Conservation (phyloP, 2,797 vertebrate genomes). For the Hyperoplus lanceolatus region DNA sequence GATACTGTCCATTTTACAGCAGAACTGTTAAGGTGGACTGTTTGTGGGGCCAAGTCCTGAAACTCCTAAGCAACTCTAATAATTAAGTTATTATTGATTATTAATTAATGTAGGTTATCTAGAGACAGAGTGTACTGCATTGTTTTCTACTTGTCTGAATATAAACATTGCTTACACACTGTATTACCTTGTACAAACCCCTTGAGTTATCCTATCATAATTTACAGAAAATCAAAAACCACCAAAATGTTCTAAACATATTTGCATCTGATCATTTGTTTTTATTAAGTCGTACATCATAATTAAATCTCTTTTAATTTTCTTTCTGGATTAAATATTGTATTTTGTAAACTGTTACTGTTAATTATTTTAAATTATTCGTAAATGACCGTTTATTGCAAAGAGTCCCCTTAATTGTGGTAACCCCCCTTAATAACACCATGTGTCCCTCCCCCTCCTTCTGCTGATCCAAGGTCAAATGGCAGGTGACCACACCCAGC, state of each 20-base stretch:
- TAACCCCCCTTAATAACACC: constrained; percentile 28
- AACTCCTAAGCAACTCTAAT: no score
- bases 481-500: constrained; percentile 96
- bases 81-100: no score
- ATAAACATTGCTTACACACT: not conserved
- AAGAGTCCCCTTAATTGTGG: constrained; percentile 1
- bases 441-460: constrained; percentile 14
- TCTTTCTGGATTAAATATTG: not conserved
- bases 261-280: not conserved
- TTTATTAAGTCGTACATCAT: not conserved
- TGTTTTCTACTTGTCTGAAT: constrained; percentile 1
- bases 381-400: constrained; percentile 10
- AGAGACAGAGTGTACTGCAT: not conserved
- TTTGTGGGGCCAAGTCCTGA: not conserved
- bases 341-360: not conserved
- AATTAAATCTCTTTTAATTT: not conserved
- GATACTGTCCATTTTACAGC: not conserved
- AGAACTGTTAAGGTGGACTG: not conserved
- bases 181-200: no score
- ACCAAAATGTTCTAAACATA: not conserved
- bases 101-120: no score
- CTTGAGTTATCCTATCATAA: not conserved
- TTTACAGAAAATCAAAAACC: constrained; percentile 9
- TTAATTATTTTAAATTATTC: not conserved
- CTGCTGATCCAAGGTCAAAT: constrained; percentile 91